Evolutionary conservation across 1,140 invertebrate genomes (phyloP).

Genomic region (Fragariocoptes setiger): DNA sequence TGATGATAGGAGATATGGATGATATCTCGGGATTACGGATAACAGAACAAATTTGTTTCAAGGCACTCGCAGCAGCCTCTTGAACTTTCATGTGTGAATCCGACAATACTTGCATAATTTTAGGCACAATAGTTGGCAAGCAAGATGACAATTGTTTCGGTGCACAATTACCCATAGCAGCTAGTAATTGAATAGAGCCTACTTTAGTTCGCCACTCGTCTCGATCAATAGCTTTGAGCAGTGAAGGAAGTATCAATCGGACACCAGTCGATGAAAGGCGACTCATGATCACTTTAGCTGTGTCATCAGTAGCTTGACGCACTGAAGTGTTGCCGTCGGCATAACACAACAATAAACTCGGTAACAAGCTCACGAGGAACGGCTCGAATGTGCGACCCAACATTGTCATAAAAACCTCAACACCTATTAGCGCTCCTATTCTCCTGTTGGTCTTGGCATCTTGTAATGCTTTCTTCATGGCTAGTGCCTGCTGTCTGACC

Average conservation of each 20-base stretch:
- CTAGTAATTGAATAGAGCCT: constrained; percentile 74
- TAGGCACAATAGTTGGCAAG: constrained; percentile 89
- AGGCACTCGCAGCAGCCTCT: constrained; percentile 66
- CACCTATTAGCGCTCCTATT: constrained; percentile 82
- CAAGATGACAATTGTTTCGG: constrained; percentile 92
- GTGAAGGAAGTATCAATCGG: constrained; percentile 61
- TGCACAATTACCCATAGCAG: constrained; percentile 89
- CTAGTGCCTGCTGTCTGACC: constrained; percentile 58
- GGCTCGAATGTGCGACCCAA: constrained; percentile 86
- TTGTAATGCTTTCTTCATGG: constrained; percentile 80
- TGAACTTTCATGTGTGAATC: constrained; percentile 97
- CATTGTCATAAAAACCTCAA: constrained; percentile 84
- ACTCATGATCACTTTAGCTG: constrained; percentile 79
- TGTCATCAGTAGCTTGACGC: constrained; percentile 52
- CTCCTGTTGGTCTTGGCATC: constrained; percentile 77
- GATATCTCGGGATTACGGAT: constrained; percentile 96
- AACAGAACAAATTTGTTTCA: constrained; percentile 84
- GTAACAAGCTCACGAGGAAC: constrained; percentile 84
- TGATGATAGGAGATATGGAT: constrained; percentile 60
- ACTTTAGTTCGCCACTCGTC: constrained; percentile 97
- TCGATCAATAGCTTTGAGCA: constrained; percentile 69
- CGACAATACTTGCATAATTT: constrained; percentile 76
- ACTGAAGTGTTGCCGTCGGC: constrained; percentile 56
- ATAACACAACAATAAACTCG: constrained; percentile 74
- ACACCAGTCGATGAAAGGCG: constrained; percentile 83